Percentiles rank a stretch among this genome's conserved stretches.
These are phyloP conservation scores for Drosophila obscura DNA, from an alignment of 1,140 invertebrate species.

Conservation along the genomic window DNA sequence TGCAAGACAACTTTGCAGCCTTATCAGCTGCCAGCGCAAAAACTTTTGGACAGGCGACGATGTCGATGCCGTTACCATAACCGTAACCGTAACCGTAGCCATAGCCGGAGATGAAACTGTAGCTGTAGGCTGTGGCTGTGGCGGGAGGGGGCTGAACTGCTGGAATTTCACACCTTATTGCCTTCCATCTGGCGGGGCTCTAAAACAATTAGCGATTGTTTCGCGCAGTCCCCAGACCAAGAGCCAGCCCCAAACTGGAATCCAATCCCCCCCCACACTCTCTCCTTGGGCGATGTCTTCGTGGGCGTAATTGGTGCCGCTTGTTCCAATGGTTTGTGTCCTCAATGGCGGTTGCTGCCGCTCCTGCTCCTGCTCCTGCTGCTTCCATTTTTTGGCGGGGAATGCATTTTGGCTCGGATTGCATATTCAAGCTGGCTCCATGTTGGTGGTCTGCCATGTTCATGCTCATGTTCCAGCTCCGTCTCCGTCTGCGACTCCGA, in stretches of 20 bases:
- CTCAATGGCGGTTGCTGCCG: not conserved
- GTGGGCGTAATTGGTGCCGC: slow-evolving; percentile 53
- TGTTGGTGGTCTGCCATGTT: slow-evolving; percentile 11
- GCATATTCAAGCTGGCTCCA: slow-evolving; percentile 39
- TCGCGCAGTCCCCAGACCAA: not conserved
- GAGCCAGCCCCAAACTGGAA: not conserved
- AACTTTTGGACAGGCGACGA: slow-evolving; percentile 39
- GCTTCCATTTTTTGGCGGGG: slow-evolving; percentile 2
- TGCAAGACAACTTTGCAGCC: slow-evolving; percentile 24
- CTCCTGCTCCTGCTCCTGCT: no score
- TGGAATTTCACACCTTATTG: slow-evolving; percentile 81
- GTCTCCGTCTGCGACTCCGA: not conserved
- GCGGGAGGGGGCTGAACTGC: slow-evolving; percentile 32
- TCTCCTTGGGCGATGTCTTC: slow-evolving; percentile 3
- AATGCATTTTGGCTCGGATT: slow-evolving; percentile 70
- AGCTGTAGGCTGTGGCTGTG: not conserved
- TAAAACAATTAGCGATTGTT: slow-evolving; percentile 74
- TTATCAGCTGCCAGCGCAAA: slow-evolving; percentile 59
- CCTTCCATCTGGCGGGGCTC: slow-evolving; percentile 46
- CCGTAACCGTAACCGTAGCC: no score
- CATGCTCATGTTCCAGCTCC: slow-evolving; percentile 11
- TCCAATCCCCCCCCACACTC: slow-evolving; percentile 1
- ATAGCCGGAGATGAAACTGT: no score
- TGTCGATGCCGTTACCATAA: no score
- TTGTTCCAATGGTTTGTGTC: slow-evolving; percentile 66